Evolutionary conservation across 1,140 invertebrate genomes (phyloP), one percentile per base, ranked within the genome.

Genomic region (Euschistus heros): DNA sequence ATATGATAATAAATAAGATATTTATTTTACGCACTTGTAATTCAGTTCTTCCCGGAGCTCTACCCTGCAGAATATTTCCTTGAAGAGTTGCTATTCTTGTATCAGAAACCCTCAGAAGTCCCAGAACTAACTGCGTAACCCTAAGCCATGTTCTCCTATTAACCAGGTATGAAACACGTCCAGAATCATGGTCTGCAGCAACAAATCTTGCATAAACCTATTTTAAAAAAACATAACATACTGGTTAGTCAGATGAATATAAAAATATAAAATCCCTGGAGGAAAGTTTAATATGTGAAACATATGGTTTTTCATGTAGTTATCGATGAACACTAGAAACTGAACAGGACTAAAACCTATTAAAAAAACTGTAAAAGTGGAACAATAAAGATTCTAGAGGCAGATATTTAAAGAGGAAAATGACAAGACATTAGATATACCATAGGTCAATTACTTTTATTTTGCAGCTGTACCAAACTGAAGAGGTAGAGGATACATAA

Each of bases 181-280:
- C 92, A 0, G 91, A 92, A 73, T 94, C 91, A 74, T 95, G 91
- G 75, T 94, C 91, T 18, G 86, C 86, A 0, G 92, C 91, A 33
- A 92, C 79, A 74, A 98, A 97, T 67, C 87, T 83, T 2, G 93
- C 90, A 72, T 92, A 94, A 22, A 86, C 78, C 78, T 80, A 70
- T 18, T 70, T 60, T 62, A 24, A 68, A 68, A 60, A 5, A 50
- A 47, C 7, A 44, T 44, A 44, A 17, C 42, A 44, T 44, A 10
- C 17, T 44, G 17, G 7, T 44, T 10, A 44, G 17, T 44, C 42
- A 7, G n/a, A n/a, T n/a, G n/a, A n/a, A n/a, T n/a, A n/a, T n/a
- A n/a, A n/a, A n/a, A n/a, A n/a, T n/a, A n/a, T n/a, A 30, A 5
- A 30, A 5, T 30, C 8, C 3, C 30, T 30, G 8, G 8, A 30